Conservation (phyloP, 2,888 invertebrate species). For the Epinotia demarniana region DNA sequence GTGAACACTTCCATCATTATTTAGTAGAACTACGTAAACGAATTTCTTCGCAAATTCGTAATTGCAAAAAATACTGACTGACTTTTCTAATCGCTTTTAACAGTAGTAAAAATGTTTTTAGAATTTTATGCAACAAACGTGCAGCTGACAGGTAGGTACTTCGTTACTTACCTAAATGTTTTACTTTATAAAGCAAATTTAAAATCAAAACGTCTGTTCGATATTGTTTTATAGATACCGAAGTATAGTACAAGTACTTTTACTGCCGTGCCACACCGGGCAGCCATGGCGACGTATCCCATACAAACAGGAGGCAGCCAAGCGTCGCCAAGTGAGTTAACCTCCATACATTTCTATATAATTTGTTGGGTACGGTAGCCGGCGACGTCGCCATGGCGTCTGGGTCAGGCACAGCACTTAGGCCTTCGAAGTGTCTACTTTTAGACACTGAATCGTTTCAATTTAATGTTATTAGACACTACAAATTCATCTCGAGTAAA, state of each 20-base stretch:
- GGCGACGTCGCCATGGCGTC: no score
- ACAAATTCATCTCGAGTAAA: background rate
- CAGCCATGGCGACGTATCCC: no score
- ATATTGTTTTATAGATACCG: background rate
- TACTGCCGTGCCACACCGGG: no score
- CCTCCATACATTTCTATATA: no score
- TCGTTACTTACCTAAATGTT: no score
- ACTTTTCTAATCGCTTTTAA: background rate
- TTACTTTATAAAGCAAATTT: no score
- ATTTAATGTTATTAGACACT: background rate
- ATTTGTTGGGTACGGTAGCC: no score
- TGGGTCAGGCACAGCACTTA: no score
- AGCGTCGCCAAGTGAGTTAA: no score
- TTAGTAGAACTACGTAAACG: background rate
- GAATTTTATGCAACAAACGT: no score
- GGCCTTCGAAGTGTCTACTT: background rate
- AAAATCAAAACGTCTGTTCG: background rate
- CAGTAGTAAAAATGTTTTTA: background rate
- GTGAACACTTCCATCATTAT: constrained; percentile 2
- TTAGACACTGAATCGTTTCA: background rate
- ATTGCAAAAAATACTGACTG: background rate
- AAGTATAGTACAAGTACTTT: background rate
- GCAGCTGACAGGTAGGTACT: no score
- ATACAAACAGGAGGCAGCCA: no score
- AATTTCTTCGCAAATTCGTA: background rate